A percentile compares a stretch with the other conserved stretches of the same genome.
Evolutionary conservation across 2,888 invertebrate genomes (phyloP).

Genomic region (Phengaris arion): DNA sequence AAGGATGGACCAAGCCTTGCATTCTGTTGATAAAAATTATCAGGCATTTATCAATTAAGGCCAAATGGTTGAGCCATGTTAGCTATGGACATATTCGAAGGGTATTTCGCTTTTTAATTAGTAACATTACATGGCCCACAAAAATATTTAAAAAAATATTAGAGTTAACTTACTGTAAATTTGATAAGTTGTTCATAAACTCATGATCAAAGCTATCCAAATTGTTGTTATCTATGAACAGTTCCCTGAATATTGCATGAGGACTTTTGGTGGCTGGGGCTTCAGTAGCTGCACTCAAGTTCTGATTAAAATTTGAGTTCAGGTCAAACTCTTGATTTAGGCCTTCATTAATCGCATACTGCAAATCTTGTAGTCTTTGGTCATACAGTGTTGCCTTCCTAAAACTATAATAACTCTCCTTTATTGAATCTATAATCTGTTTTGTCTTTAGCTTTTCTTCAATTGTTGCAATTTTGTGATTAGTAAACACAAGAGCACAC

Average conservation of each 20-base stretch:
- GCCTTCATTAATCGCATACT: slow-evolving; percentile 73
- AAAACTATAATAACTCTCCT: slow-evolving; percentile 74
- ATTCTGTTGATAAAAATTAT: slow-evolving; percentile 44
- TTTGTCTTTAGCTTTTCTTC: slow-evolving; percentile 62
- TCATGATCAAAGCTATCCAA: slow-evolving; percentile 69
- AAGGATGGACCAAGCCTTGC: slow-evolving; percentile 58
- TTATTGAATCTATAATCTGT: slow-evolving; percentile 62
- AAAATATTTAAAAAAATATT: background rate
- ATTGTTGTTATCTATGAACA: slow-evolving; percentile 67
- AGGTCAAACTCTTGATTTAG: slow-evolving; percentile 66
- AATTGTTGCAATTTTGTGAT: slow-evolving; percentile 55
- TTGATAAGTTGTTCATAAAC: slow-evolving; percentile 61
- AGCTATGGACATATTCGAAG: background rate
- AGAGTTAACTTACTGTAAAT: slow-evolving; percentile 64
- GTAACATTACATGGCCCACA: too few relatives aligned
- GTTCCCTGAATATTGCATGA: slow-evolving; percentile 68
- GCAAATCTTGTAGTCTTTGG: slow-evolving; percentile 67
- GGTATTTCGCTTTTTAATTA: too few relatives aligned
- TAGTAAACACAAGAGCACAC: slow-evolving; percentile 68
- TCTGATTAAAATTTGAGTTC: slow-evolving; percentile 37
- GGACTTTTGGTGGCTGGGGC: slow-evolving; percentile 53
- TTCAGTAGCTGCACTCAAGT: slow-evolving; percentile 31
- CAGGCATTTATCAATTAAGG: slow-evolving; percentile 8
- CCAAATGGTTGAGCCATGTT: background rate
- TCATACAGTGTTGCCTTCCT: slow-evolving; percentile 70